Percentiles rank a stretch among this genome's conserved stretches.
Evolutionary conservation across 1,140 invertebrate genomes (phyloP).

Genomic region (Phymorhynchus buccinoides): DNA sequence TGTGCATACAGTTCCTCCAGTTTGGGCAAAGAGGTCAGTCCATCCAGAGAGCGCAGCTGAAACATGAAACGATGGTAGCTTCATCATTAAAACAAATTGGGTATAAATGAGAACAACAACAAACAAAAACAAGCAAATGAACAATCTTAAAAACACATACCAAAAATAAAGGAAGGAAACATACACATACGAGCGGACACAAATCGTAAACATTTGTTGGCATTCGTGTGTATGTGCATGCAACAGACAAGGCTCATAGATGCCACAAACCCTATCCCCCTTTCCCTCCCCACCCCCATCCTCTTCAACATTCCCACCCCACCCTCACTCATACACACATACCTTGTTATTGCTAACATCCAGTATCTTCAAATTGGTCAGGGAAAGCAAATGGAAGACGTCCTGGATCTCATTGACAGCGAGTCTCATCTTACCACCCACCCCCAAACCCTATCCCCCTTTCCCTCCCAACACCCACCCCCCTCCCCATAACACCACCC

Average conservation of each 20-base stretch:
- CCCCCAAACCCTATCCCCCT: too few relatives aligned
- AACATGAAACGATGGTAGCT: conserved; percentile 27
- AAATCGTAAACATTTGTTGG: too few relatives aligned
- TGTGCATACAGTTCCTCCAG: conserved; percentile 67
- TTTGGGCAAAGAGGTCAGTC: conserved; percentile 65
- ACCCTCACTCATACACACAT: neutral
- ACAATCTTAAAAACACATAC: neutral
- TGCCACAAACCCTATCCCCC: too few relatives aligned
- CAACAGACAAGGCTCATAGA: too few relatives aligned
- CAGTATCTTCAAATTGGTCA: conserved; percentile 61
- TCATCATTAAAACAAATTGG: neutral
- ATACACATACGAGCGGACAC: too few relatives aligned
- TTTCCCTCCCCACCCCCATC: too few relatives aligned
- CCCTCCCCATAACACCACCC: too few relatives aligned
- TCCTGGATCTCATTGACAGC: conserved; percentile 67
- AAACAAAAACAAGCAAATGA: too few relatives aligned
- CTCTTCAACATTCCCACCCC: too few relatives aligned
- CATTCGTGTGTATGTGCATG: too few relatives aligned
- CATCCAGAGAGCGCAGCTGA: conserved; percentile 65
- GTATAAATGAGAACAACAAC: too few relatives aligned
- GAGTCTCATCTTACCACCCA: conserved; percentile 66
- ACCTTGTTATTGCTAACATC: conserved; percentile 68
- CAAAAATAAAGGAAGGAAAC: neutral
- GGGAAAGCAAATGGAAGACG: conserved; percentile 62
- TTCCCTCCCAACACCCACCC: too few relatives aligned